Percentiles rank a stretch among this genome's conserved stretches.
Conservation (phyloP, 2,797 vertebrate species). For the Melanogrammus aeglefinus region DNA sequence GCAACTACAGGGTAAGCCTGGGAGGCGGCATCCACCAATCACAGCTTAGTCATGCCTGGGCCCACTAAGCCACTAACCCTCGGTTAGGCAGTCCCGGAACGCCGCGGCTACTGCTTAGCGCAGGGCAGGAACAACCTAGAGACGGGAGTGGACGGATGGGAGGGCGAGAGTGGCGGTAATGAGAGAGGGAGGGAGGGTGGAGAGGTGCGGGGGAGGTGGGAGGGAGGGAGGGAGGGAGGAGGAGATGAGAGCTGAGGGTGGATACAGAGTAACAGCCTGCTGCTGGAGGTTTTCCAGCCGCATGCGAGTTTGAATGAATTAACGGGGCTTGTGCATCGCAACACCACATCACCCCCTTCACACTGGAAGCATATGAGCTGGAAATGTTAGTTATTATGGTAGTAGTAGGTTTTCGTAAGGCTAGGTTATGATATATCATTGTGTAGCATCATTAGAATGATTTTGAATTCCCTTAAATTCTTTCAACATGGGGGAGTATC, state of each 20-base stretch:
- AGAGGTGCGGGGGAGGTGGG: neutral
- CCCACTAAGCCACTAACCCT: slow-evolving; percentile 30
- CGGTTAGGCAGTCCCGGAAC: slow-evolving; percentile 25
- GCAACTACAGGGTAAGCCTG: slow-evolving; percentile 78
- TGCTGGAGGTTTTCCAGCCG: neutral
- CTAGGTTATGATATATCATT: no score
- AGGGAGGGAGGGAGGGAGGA: neutral
- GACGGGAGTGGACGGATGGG: neutral
- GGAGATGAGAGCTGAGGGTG: neutral
- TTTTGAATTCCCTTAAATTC: no score
- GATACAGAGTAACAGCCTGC: neutral
- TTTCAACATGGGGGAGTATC: no score
- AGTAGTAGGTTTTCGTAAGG: no score
- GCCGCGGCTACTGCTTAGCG: slow-evolving; percentile 37
- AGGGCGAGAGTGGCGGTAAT: neutral
- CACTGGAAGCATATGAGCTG: no score
- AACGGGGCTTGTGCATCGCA: no score
- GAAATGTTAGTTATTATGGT: no score
- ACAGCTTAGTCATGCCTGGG: slow-evolving; percentile 39
- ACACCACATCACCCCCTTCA: no score
- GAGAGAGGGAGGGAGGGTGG: neutral
- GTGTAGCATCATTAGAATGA: no score
- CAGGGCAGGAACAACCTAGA: slow-evolving; percentile 25
- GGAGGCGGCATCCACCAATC: slow-evolving; percentile 25
- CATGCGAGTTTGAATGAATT: neutral